These are phyloP conservation scores for Dermochelys coriacea DNA, from an alignment of 2,797 vertebrate genomes.

Conservation along the genomic window DNA sequence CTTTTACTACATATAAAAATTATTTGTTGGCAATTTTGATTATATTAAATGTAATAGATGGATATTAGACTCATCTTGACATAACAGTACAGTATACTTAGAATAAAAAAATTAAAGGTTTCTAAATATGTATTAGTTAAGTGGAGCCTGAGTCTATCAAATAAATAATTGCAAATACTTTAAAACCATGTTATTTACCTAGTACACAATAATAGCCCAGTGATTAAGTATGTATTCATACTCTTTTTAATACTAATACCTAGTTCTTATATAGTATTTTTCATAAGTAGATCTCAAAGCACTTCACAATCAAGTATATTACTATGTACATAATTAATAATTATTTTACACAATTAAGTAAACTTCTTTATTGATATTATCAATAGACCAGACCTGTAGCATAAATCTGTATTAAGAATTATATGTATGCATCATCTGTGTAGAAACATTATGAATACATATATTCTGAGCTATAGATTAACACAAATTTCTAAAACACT, in stretches of 20 bases:
- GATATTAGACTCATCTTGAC: not conserved
- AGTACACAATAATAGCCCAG: not conserved
- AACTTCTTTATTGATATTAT: not conserved
- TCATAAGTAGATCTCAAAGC: not conserved
- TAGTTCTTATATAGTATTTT: not conserved
- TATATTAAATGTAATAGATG: constrained; percentile 6
- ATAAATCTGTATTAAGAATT: not conserved
- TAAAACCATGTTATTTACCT: not conserved
- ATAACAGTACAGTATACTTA: not conserved
- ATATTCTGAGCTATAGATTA: not conserved
- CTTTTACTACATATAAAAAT: constrained; percentile 6
- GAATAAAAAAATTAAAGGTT: not conserved
- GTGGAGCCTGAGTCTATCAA: not conserved
- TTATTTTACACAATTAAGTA: not conserved
- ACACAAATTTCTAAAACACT: not conserved
- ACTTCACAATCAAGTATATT: not conserved
- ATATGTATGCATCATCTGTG: not conserved
- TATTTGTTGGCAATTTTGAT: constrained; percentile 2
- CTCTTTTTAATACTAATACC: not conserved
- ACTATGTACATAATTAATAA: not conserved
- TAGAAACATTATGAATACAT: not conserved
- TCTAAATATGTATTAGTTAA: not conserved
- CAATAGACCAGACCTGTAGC: not conserved
- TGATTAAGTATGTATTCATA: not conserved
- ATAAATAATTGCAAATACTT: not conserved